Conservation (phyloP, 1,140 invertebrate genomes). For the Rhysida immarginata region DNA sequence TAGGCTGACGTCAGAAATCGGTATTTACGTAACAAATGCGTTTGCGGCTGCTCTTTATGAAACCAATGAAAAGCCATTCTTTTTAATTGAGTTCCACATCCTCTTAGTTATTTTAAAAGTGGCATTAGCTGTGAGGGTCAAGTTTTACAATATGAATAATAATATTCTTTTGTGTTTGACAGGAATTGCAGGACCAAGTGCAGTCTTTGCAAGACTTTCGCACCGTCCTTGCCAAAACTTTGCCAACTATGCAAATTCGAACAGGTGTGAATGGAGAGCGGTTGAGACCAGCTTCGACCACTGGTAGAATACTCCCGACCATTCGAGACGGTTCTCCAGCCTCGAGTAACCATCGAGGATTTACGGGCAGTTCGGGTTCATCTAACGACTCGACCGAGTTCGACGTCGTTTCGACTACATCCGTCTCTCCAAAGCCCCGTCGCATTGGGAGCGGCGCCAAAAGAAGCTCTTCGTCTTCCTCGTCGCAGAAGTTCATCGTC, state of each 20-base stretch:
- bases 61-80: too few species aligned
- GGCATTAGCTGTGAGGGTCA: too few species aligned
- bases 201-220: conserved; percentile 72
- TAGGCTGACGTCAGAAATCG: too few species aligned
- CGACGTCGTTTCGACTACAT: neutral
- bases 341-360: neutral
- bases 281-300: neutral
- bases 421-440: neutral
- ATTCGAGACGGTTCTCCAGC: neutral
- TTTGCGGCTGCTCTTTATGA: too few species aligned
- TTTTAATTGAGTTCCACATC: too few species aligned
- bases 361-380: neutral
- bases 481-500: conserved; percentile 3
- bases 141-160: too few species aligned
- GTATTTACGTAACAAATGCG: too few species aligned
- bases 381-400: neutral
- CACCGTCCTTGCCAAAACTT: conserved; percentile 77
- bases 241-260: conserved; percentile 35
- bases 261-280: neutral
- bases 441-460: neutral
- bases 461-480: neutral
- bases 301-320: neutral
- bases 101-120: too few species aligned
- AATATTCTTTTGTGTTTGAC: too few species aligned
- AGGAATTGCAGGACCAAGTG: conserved; percentile 80